phyloP scores from a whole-genome alignment of 37 sponge, comb jelly and placozoan genomes.

The Oscarella lobularis region DNA sequence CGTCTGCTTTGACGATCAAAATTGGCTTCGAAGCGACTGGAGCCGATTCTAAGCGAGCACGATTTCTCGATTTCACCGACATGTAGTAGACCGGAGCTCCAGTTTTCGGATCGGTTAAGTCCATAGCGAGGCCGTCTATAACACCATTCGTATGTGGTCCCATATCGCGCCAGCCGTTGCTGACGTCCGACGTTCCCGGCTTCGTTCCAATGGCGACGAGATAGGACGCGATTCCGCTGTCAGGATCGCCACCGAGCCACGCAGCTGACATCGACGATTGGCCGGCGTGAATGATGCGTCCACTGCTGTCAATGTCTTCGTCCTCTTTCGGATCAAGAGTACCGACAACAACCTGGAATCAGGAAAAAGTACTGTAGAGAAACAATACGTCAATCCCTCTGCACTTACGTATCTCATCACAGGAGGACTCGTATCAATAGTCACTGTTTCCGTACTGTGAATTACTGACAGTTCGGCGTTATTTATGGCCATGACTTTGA shows the following conservation, averaged over 20 bases:
- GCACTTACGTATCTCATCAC: neutral
- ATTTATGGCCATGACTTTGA: neutral
- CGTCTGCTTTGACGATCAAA: neutral
- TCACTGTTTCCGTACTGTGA: neutral
- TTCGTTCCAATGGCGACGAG: neutral
- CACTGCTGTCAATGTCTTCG: neutral
- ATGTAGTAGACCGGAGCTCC: slow-evolving; percentile 15
- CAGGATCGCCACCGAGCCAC: neutral
- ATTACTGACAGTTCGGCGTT: neutral
- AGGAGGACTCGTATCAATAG: neutral
- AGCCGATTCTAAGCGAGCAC: slow-evolving; percentile 26
- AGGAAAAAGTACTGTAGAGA: too few relatives aligned
- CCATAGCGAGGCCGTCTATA: neutral
- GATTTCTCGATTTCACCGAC: slow-evolving; percentile 26
- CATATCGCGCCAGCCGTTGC: neutral
- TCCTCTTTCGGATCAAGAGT: neutral
- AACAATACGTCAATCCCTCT: too few relatives aligned
- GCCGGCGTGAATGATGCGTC: neutral
- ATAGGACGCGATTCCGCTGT: neutral
- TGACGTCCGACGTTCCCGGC: neutral
- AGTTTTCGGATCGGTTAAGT: neutral
- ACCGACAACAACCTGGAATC: neutral
- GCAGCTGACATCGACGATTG: neutral
- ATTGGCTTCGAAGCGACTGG: neutral
- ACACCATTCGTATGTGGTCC: neutral